Conservation (phyloP, 2,888 invertebrate genomes). For the Agrochola lota region DNA sequence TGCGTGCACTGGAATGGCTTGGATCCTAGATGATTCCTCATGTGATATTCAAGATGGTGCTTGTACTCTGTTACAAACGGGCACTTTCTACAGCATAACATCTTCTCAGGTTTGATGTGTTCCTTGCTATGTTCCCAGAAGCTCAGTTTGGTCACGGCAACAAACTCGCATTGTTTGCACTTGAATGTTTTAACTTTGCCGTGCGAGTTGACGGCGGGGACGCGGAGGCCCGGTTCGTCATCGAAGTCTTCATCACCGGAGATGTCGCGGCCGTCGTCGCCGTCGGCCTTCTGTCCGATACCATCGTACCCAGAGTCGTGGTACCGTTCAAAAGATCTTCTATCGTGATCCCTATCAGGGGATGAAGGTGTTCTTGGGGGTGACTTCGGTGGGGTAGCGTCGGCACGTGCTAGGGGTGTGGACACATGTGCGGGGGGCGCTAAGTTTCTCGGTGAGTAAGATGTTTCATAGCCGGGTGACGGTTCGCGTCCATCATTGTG, state of each 20-base stretch:
- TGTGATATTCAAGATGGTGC: constrained; percentile 99
- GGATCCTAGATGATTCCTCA: constrained; percentile 97
- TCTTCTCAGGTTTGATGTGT: constrained; percentile 98
- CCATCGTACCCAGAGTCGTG: constrained; percentile 89
- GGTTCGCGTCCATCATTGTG: constrained; percentile 79
- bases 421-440: constrained; percentile 82
- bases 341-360: constrained; percentile 79
- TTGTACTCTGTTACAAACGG: constrained; percentile 99
- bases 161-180: constrained; percentile 97
- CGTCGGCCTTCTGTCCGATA: constrained; percentile 77
- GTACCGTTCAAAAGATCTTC: constrained; percentile 83
- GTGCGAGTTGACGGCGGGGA: constrained; percentile 93
- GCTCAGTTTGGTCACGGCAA: constrained; percentile 96
- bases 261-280: constrained; percentile 86
- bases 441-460: constrained; percentile 81
- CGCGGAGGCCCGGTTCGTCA: constrained; percentile 91
- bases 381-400: constrained; percentile 87
- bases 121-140: constrained; percentile 98
- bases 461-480: constrained; percentile 80
- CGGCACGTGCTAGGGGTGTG: constrained; percentile 81
- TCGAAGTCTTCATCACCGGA: constrained; percentile 89
- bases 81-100: constrained; percentile 97
- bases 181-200: constrained; percentile 97
- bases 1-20: constrained; percentile 98
- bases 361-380: constrained; percentile 83